phyloP scores from a whole-genome alignment of 1,140 invertebrate genomes.

The Lordiphosa clarofinis region DNA sequence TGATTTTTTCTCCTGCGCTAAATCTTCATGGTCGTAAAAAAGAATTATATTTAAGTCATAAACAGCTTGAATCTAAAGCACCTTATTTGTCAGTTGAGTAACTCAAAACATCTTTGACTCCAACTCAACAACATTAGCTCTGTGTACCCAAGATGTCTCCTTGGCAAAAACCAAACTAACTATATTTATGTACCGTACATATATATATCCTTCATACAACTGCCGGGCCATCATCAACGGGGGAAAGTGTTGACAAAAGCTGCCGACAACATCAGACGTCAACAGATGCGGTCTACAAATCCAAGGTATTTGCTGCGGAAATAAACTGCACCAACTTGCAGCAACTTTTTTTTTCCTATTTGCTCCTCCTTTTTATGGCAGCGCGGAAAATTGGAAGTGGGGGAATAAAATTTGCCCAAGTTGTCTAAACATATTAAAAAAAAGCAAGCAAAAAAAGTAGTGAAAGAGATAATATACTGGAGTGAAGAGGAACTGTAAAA shows the following conservation, averaged over 20 bases:
- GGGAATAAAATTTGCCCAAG: constrained; percentile 56
- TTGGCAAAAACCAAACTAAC: constrained; percentile 27
- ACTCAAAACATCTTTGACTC: constrained; percentile 50
- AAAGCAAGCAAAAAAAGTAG: background rate
- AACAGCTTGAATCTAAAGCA: constrained; percentile 36
- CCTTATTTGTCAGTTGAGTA: constrained; percentile 45
- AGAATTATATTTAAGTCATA: constrained; percentile 37
- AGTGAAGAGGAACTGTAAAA: constrained; percentile 57
- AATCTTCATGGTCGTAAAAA: constrained; percentile 8
- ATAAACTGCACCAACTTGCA: constrained; percentile 70
- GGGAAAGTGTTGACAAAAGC: constrained; percentile 71
- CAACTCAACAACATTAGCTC: constrained; percentile 32
- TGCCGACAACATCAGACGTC: constrained; percentile 72
- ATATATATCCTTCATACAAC: constrained; percentile 3
- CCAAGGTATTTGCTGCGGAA: constrained; percentile 75
- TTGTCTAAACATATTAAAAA: constrained; percentile 75
- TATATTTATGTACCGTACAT: constrained; percentile 7
- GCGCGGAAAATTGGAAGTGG: constrained; percentile 65
- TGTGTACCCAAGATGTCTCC: constrained; percentile 4
- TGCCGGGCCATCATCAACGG: constrained; percentile 12
- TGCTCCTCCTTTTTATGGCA: constrained; percentile 51
- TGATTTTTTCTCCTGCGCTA: too few species aligned
- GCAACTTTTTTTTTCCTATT: constrained; percentile 22
- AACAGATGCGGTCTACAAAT: constrained; percentile 70
- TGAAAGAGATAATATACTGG: constrained; percentile 25